Base-by-base conservation (phyloP, 2,888 invertebrate species). In the Nephrotoma guestfalica region DNA sequence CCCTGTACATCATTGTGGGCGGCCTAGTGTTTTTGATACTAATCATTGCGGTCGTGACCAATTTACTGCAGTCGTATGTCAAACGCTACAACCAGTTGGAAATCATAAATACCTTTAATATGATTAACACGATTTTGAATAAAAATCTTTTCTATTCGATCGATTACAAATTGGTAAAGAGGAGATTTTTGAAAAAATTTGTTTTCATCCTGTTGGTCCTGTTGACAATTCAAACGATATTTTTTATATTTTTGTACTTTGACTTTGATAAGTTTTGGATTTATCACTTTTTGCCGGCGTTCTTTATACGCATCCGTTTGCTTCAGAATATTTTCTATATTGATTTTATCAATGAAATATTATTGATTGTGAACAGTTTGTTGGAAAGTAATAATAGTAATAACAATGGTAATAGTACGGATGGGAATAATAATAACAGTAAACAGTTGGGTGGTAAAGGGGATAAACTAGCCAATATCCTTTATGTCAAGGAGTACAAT, bases 321-420 rank as follows among this genome's bases (percentile, higher is more conserved):
- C 86, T 89, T 0, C 91, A 91, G 86, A 87, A 87, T 83, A 88
- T 88, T 47, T 86, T 87, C n/a, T 88, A 88, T 57, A 87, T 88
- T 7, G 87, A 87, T 84, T 86, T 88, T 41, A 83, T 88, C 6
- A 87, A 86, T 47, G 88, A 88, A 40, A 86, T 87, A 40, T 83
- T 88, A 18, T 41, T 87, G 6, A 57, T 88, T n/a, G 30, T 88
- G 42, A 88, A 88, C 86, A 88, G 87, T 86, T 41, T 88, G 4
- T 83, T 87, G 2, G 88, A 88, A 47, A 87, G 87, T 13, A 88
- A 89, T 13, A 86, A 88, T 9, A 87, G 30, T 85, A n/a, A 86
- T 85, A 85, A 87, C 15, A 40, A 30, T 43, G 83, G 15, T 18
- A 86, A 86, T 18, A 43, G 7, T 43, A 7, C 4, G 6, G 11